Evolutionary conservation across 1,140 invertebrate genomes (phyloP).

Genomic region (Zaprionus africanus): DNA sequence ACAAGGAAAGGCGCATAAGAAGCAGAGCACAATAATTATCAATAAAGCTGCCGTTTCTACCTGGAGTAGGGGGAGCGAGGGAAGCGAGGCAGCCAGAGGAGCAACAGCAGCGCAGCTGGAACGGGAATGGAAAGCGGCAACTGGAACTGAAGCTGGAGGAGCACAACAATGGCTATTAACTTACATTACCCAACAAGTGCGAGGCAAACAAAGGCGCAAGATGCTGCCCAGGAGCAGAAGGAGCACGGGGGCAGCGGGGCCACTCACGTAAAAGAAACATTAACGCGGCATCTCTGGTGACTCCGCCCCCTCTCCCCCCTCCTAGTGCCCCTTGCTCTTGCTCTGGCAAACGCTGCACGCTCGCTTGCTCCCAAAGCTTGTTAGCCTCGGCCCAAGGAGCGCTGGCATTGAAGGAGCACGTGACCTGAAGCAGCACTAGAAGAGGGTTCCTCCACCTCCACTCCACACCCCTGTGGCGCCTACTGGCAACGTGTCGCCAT

Average conservation of each 20-base stretch:
- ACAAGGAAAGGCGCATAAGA: constrained; percentile 14
- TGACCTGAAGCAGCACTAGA: constrained; percentile 55
- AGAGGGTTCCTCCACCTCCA: background rate
- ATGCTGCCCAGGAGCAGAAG: constrained; percentile 5
- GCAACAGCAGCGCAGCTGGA: background rate
- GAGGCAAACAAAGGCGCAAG: constrained; percentile 17
- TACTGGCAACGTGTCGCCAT: constrained; percentile 40
- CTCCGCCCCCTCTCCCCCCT: background rate
- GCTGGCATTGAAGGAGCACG: constrained; percentile 46
- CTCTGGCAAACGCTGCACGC: constrained; percentile 44
- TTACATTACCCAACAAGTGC: constrained; percentile 77
- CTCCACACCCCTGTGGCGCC: background rate
- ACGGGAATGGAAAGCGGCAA: background rate
- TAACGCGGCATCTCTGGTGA: constrained; percentile 58
- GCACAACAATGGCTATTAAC: constrained; percentile 74
- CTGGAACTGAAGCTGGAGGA: constrained; percentile 14
- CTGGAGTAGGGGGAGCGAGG: background rate
- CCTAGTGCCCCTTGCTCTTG: background rate
- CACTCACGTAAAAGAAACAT: constrained; percentile 78
- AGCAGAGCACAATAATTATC: constrained; percentile 75
- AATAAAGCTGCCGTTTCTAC: constrained; percentile 72
- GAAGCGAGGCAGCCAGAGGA: no score
- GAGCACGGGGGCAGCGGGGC: background rate
- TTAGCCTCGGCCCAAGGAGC: constrained; percentile 63
- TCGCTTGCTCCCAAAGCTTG: constrained; percentile 64